Evolutionary conservation across 2,113 vertebrate species (phyloP), one percentile per base, ranked within the genome.

Genomic region (Motacilla tschutschensis): DNA sequence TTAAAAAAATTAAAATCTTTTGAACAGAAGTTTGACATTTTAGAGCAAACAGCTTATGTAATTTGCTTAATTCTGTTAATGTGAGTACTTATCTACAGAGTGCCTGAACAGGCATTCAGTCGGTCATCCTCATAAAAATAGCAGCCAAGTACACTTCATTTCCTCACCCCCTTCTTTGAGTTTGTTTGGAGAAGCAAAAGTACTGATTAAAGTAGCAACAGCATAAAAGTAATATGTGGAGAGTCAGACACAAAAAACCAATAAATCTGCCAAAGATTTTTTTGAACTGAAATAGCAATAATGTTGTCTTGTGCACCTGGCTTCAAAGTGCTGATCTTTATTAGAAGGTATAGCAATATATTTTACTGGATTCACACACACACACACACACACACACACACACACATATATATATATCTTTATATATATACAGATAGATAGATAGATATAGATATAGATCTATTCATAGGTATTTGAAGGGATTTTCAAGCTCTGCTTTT

Each of bases 221-320:
- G 62, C 87, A 87, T 90, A 73, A 79, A 95, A 91, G 90, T 92
- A 90, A 83, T 85, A 93, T 67, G 78, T 86, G 89, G 86, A 84
- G 76, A 83, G 50, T 89, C 73, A 59, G 90, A 66, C 66, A 79
- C 79, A 94, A 91, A 90, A 95, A 85, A 54, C 5, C 80, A 90
- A 94, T 93, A 93, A 91, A 92, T 93, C 83, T 94, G 89, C 57
- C 31, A 80, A 14, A 87, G 89, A 41, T 89, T 81, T 79, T 79
- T 76, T 91, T 89, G 85, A 90, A 93, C 62, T 85, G 92, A 90
- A 81, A 79, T 85, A 91, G 94, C 89, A 93, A 60, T 96, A 94
- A 90, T 91, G 69, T 87, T 88, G 53, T 87, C 81, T 95, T 95
- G 71, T 89, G 78, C 79, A 92, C 84, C 59, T 82, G 66, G 36